Percentiles rank a stretch among this genome's conserved stretches.
Evolutionary conservation across 2,888 invertebrate genomes (phyloP).

Genomic region (Pristionchus maxplancki): DNA sequence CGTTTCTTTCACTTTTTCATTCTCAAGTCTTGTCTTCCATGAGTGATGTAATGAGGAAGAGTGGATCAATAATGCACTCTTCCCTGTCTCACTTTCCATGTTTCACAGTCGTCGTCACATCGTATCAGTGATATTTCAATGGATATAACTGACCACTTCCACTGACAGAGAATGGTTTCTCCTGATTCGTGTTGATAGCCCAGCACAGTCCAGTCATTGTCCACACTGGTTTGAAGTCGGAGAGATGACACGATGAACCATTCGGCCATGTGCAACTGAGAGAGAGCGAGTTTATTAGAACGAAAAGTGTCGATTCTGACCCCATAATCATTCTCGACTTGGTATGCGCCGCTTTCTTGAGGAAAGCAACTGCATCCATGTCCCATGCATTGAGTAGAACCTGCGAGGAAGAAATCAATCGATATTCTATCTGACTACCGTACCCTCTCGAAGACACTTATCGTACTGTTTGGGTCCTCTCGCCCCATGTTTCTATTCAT

Average conservation of each 20-base stretch:
- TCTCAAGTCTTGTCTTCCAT: neutral
- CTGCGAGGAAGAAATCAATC: conserved; percentile 55
- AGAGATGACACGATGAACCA: conserved; percentile 68
- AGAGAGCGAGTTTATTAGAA: neutral
- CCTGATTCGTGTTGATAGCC: conserved; percentile 74
- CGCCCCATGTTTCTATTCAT: conserved; percentile 63
- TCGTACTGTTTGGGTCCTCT: neutral
- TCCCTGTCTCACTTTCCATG: neutral
- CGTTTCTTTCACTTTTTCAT: conserved; percentile 1
- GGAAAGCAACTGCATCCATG: conserved; percentile 74
- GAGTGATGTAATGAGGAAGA: neutral
- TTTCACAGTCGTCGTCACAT: too few species aligned
- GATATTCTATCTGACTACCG: neutral
- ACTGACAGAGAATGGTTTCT: conserved; percentile 67
- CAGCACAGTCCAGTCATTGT: conserved; percentile 77
- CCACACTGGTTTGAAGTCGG: conserved; percentile 74
- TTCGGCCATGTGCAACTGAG: conserved; percentile 73
- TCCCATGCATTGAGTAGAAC: conserved; percentile 72
- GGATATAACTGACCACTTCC: conserved; percentile 64
- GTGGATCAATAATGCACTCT: neutral
- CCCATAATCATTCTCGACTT: conserved; percentile 74
- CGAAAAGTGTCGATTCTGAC: conserved; percentile 53
- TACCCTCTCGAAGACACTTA: conserved; percentile 49
- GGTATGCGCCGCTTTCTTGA: conserved; percentile 74
- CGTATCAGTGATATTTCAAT: too few species aligned